A percentile compares a stretch with the other conserved stretches of the same genome.
phyloP scores from a whole-genome alignment of 2,113 vertebrate genomes.

The Ailurus styani region DNA sequence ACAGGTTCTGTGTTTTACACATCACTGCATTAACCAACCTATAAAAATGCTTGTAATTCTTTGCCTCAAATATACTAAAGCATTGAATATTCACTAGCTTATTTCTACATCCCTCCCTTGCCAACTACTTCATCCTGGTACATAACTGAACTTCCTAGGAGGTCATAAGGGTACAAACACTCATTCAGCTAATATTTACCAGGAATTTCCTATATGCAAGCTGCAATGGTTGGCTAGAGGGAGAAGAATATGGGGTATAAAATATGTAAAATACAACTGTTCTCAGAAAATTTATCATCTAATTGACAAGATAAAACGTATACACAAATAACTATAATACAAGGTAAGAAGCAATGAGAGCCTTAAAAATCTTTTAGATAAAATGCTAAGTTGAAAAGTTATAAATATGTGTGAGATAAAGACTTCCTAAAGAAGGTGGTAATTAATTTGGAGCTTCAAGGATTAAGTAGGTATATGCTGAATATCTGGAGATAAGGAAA shows the following conservation, averaged over 20 bases:
- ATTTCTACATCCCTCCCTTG: background rate
- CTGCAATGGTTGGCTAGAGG: background rate
- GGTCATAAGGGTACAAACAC: background rate
- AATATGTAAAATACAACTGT: background rate
- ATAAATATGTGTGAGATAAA: background rate
- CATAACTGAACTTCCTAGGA: background rate
- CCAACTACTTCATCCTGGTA: background rate
- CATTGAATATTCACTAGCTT: background rate
- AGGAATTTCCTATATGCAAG: background rate
- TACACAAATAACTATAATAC: background rate
- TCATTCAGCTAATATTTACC: constrained; percentile 28
- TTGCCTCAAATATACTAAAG: background rate
- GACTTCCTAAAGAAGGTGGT: background rate
- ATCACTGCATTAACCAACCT: background rate
- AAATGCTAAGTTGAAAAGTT: background rate
- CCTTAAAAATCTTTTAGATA: background rate
- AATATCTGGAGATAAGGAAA: background rate
- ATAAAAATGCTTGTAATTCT: background rate
- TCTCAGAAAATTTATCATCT: background rate
- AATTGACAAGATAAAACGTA: background rate
- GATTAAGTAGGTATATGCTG: background rate
- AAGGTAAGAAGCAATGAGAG: background rate
- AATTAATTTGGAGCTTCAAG: background rate
- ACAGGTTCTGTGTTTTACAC: background rate
- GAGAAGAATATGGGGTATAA: background rate